phyloP scores from a whole-genome alignment of 2,888 invertebrate species.

The Julus scanicus region DNA sequence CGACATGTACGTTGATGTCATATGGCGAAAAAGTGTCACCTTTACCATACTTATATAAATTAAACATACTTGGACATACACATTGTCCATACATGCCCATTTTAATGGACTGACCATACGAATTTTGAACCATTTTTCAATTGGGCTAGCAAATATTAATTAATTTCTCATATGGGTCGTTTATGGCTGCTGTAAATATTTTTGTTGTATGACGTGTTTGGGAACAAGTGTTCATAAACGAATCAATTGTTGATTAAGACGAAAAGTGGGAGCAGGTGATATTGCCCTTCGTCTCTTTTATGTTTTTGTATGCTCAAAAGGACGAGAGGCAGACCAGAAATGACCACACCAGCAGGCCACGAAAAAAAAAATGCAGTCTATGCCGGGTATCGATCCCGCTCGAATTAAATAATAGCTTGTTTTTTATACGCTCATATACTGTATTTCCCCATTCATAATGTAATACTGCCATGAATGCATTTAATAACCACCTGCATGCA shows the following conservation, averaged over 20 bases:
- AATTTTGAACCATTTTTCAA: no score
- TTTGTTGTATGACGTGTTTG: background rate
- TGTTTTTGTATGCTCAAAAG: background rate
- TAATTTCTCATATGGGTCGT: background rate
- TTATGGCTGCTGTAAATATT: background rate
- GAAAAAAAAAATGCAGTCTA: background rate
- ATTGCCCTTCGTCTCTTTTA: background rate
- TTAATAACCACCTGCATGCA: slow-evolving; percentile 34
- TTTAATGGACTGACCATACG: no score
- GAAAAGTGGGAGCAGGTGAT: background rate
- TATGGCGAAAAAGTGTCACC: no score
- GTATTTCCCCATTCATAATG: slow-evolving; percentile 29
- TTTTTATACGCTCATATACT: background rate
- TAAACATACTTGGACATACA: no score
- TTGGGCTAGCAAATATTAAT: no score
- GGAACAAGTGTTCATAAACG: slow-evolving; percentile 1
- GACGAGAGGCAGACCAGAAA: background rate
- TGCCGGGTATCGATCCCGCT: background rate
- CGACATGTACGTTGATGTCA: no score
- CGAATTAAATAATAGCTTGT: slow-evolving; percentile 20
- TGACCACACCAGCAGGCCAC: slow-evolving; percentile 7
- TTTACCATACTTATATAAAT: no score
- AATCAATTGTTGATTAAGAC: slow-evolving; percentile 25
- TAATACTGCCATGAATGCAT: background rate
- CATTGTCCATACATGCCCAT: no score